Evolutionary conservation across 2,113 vertebrate genomes (phyloP).

Genomic region (Procavia capensis): DNA sequence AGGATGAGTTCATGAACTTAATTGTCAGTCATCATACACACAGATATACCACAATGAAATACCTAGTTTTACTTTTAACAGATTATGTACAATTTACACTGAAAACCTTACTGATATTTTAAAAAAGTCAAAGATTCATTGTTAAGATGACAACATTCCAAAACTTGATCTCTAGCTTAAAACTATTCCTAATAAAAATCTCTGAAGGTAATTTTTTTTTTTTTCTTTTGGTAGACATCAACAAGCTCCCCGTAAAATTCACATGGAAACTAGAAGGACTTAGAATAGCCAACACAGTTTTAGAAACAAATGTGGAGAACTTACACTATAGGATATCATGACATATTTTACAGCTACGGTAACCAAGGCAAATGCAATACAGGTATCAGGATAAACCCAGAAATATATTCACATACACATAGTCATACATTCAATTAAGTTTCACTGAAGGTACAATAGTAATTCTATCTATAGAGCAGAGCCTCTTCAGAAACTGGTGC

Average conservation of each 20-base stretch:
- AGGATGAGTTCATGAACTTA: too few relatives aligned
- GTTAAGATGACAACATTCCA: neutral
- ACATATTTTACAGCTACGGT: neutral
- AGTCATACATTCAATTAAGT: neutral
- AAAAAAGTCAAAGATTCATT: neutral
- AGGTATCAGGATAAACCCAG: neutral
- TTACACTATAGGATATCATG: neutral
- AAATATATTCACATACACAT: neutral
- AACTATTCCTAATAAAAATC: neutral
- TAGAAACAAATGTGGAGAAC: neutral
- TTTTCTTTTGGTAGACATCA: too few relatives aligned
- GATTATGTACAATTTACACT: neutral
- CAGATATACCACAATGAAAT: neutral
- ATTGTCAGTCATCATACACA: too few relatives aligned
- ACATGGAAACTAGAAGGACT: neutral
- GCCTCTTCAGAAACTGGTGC: neutral
- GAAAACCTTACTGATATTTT: neutral
- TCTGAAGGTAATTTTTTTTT: too few relatives aligned
- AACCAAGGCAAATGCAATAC: neutral
- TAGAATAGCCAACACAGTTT: neutral
- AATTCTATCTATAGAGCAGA: neutral
- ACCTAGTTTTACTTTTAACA: neutral
- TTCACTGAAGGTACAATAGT: neutral
- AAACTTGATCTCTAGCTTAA: neutral
- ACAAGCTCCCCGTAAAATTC: neutral